Evolutionary conservation across 2,113 vertebrate species (phyloP), one percentile per base, ranked within the genome.

Genomic region (Corythoichthys haematopterus): DNA sequence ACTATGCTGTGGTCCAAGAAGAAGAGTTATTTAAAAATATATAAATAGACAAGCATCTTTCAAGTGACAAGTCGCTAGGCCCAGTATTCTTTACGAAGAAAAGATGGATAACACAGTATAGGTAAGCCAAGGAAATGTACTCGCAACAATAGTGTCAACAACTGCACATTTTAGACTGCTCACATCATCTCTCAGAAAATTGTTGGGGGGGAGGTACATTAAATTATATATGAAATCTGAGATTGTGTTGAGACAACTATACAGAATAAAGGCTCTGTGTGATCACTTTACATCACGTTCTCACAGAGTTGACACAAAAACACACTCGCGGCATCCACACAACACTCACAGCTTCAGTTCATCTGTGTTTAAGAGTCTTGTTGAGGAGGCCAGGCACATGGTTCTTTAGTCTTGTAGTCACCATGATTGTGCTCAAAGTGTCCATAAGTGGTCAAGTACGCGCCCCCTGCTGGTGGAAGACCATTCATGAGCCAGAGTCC

Each of bases 401-500:
- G 7, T 57, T 50, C 56, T 71, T 68, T 40, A 37, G 38, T 68
- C 43, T 58, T 69, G 47, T 70, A 14, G 62, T 74, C 52, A 67
- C 68, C 58, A 6, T 11, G 43, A 62, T 36, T 46, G 57, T 14
- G n/a, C 15, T 12, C 64, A 6, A 13, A 70, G n/a, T 28, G 73
- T 76, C 65, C 60, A 35, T 33, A 12, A 14, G 16, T 48, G 65
- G 59, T 71, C 2, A 8, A 59, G 40, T 52, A 69, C 50, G 20
- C 62, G 71, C 71, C 53, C 33, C 16, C 64, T 66, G 63, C 53
- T 75, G 71, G 71, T 12, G 0, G 11, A 14, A 20, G 4, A 43
- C 37, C 11, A 50, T 71, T 88, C 82, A 87, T 16, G 76, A 82
- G 53, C 73, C 77, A 7, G 79, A 45, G 51, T 79, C 81, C 2